phyloP scores from a whole-genome alignment of 2,888 invertebrate genomes.

The Eupithecia dodoneata region DNA sequence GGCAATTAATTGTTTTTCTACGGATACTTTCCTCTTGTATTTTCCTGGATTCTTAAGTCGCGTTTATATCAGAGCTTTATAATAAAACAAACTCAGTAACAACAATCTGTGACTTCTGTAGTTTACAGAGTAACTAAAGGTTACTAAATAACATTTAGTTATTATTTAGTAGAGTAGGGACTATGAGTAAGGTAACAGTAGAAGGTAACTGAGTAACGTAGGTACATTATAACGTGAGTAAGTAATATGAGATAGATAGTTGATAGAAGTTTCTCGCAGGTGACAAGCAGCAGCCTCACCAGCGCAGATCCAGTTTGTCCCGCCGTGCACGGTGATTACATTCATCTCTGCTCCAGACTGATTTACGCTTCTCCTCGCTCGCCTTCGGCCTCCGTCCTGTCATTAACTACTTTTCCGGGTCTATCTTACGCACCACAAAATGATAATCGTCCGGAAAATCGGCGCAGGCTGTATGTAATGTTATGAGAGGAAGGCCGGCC shows the following conservation, averaged over 20 bases:
- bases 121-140: neutral
- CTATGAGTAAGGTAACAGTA: no score
- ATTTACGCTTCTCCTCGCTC: slow-evolving; percentile 65
- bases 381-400: slow-evolving; percentile 62
- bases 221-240: neutral
- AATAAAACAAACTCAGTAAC: neutral
- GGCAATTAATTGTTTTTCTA: slow-evolving; percentile 71
- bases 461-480: slow-evolving; percentile 83
- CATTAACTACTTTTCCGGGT: slow-evolving; percentile 77
- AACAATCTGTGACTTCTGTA: neutral
- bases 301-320: slow-evolving; percentile 64
- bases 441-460: slow-evolving; percentile 85
- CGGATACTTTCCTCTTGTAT: slow-evolving; percentile 46
- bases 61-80: slow-evolving; percentile 12
- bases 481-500: slow-evolving; percentile 81
- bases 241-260: slow-evolving; percentile 4
- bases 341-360: slow-evolving; percentile 73
- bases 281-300: slow-evolving; percentile 37
- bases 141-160: no score
- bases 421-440: slow-evolving; percentile 83
- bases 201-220: no score
- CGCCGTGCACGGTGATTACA: slow-evolving; percentile 69
- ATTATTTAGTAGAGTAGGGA: no score
- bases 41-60: slow-evolving; percentile 25
- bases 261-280: neutral